Evolutionary conservation across 2,888 invertebrate species (phyloP).

Genomic region (Folsomia manolachei): DNA sequence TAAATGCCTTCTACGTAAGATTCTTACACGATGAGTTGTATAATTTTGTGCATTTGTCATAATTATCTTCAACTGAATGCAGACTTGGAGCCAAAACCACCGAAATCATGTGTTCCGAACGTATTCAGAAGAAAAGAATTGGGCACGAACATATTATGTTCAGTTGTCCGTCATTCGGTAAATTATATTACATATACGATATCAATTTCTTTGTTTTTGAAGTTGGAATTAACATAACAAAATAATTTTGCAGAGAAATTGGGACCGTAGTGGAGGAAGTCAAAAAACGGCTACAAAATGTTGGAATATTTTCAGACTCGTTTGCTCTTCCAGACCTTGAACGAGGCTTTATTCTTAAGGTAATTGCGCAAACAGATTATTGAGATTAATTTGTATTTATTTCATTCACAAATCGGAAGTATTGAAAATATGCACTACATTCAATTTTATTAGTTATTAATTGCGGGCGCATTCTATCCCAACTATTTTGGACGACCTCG

Average conservation of each 20-base stretch:
- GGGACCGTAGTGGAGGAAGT: slow-evolving; percentile 70
- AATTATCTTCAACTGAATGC: slow-evolving; percentile 32
- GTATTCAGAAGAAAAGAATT: slow-evolving; percentile 59
- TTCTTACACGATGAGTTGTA: neutral
- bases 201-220: neutral
- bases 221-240: no score
- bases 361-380: slow-evolving; percentile 50
- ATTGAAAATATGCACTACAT: neutral
- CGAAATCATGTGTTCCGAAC: slow-evolving; percentile 61
- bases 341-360: slow-evolving; percentile 66
- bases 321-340: slow-evolving; percentile 54
- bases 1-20: slow-evolving; percentile 73
- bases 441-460: slow-evolving; percentile 61
- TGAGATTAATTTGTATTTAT: neutral
- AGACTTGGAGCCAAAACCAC: slow-evolving; percentile 69
- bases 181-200: slow-evolving; percentile 33
- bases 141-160: slow-evolving; percentile 70
- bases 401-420: no score
- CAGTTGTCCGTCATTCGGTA: slow-evolving; percentile 66
- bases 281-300: slow-evolving; percentile 60
- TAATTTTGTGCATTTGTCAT: neutral
- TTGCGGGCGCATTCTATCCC: slow-evolving; percentile 89
- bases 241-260: slow-evolving; percentile 63
- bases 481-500: slow-evolving; percentile 72
- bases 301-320: slow-evolving; percentile 60